Evolutionary conservation across 2,888 invertebrate genomes (phyloP).

Genomic region (Dasypolia templi): DNA sequence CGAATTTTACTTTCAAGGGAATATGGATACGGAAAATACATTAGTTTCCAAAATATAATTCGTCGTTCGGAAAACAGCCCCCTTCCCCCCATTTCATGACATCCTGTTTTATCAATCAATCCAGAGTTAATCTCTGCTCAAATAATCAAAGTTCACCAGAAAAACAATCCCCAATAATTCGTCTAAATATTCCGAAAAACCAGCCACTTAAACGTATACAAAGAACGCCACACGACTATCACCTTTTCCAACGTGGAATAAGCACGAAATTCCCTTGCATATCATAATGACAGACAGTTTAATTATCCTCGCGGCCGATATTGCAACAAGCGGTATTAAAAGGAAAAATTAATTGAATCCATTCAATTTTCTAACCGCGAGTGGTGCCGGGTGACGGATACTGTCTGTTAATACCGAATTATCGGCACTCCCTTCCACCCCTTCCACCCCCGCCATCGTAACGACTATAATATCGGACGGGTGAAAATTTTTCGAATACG

Average conservation of each 20-base stretch:
- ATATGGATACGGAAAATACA: not conserved
- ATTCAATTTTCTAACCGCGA: slow-evolving; percentile 83
- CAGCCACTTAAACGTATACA: slow-evolving; percentile 41
- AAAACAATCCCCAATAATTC: slow-evolving; percentile 44
- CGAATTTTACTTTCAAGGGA: not conserved
- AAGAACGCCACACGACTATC: slow-evolving; percentile 24
- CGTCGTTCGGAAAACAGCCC: not conserved
- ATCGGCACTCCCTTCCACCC: slow-evolving; percentile 67
- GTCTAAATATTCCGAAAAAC: slow-evolving; percentile 50
- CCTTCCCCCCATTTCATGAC: not conserved
- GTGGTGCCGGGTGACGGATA: slow-evolving; percentile 76
- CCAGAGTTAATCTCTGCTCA: slow-evolving; percentile 8
- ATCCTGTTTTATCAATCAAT: slow-evolving; percentile 25
- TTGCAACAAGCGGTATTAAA: slow-evolving; percentile 75
- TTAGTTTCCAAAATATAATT: not conserved
- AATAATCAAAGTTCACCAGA: slow-evolving; percentile 41
- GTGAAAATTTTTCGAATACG: slow-evolving; percentile 54
- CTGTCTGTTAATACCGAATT: slow-evolving; percentile 87
- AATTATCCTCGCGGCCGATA: slow-evolving; percentile 68
- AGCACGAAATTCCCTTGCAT: slow-evolving; percentile 56
- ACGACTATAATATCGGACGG: slow-evolving; percentile 57
- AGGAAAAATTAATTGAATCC: slow-evolving; percentile 85
- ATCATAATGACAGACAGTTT: slow-evolving; percentile 68
- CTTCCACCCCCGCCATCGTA: slow-evolving; percentile 53
- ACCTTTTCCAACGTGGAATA: slow-evolving; percentile 29